These are phyloP conservation scores for Linurgus olivaceus DNA, from an alignment of 2,797 vertebrate genomes.

Conservation along the genomic window DNA sequence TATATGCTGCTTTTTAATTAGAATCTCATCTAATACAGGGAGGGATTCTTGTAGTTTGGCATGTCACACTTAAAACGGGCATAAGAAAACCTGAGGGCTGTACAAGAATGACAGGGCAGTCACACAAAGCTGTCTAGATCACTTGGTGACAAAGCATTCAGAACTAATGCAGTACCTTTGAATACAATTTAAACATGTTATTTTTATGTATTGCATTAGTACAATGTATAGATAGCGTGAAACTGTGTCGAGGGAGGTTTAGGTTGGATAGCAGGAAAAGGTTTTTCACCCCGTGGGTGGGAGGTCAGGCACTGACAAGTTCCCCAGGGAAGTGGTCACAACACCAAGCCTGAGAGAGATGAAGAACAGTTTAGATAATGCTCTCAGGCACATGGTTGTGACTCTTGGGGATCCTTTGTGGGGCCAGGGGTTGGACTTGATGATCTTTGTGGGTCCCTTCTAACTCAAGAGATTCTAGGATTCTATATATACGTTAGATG, in stretches of 20 bases:
- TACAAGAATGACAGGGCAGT: background rate
- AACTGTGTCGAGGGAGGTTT: background rate
- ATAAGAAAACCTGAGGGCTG: background rate
- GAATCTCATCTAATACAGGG: background rate
- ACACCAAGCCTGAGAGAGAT: background rate
- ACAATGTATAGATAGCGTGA: background rate
- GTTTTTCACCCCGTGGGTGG: background rate
- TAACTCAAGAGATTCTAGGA: background rate
- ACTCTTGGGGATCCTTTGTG: background rate
- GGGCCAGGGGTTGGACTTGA: background rate
- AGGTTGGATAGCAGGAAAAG: background rate
- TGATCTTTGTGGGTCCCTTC: background rate
- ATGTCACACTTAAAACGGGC: background rate
- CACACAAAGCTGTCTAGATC: background rate
- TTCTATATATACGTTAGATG: background rate
- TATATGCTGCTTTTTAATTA: background rate
- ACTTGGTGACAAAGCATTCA: background rate
- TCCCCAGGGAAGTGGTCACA: background rate
- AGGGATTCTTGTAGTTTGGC: background rate
- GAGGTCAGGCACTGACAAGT: background rate
- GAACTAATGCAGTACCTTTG: background rate
- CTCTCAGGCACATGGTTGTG: background rate
- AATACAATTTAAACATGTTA: background rate
- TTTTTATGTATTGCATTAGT: background rate
- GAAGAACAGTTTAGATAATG: accelerated